Base-by-base conservation (phyloP, 2,113 vertebrate genomes). In the Sakesphorus luctuosus region DNA sequence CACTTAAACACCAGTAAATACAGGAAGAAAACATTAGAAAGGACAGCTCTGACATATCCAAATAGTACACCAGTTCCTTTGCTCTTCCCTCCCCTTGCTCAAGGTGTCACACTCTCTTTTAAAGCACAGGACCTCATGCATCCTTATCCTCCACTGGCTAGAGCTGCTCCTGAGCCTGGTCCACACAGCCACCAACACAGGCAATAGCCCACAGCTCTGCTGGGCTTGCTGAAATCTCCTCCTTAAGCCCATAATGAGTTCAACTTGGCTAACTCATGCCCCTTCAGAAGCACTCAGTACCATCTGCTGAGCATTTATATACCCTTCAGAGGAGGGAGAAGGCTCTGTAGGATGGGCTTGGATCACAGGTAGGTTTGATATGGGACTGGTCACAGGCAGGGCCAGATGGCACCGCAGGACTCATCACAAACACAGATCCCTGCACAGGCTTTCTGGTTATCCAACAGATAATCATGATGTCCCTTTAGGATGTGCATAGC, bases 191-290 rank as follows among this genome's bases (percentile, higher is more conserved):
- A 31, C 52, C 1, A 0, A 25, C 66, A 40, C 7, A 29, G 43
- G 28, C 1, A 2, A 63, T 29, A 77, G 50, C 29, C 52, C 7
- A 0, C n/a, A 26, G 26, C 40, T 10, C 18, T 84, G 66, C 13
- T 8, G 11, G 65, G 26, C 53, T 81, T 36, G 33, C 47, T 10
- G 65, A 50, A 84, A 56, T 46, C 76, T 72, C 26, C 11, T 7
- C 55, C 33, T 25, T 13, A n/a, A 28, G 62, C 7, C 40, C 19
- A 21, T 0, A 0, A 13, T 0, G 0, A 67, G 46, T 10, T 13
- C 50, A 90, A 35, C 63, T 62, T 6, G 1, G 50, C 36, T 68
- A 84, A 35, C 16, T 40, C 46, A 4, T 26, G 25, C 5, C 33
- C 25, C 31, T 58, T 43, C 11, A 36, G 55, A 73, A 33, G 14